Base-by-base conservation (phyloP, 2,113 vertebrate genomes). In the Lycaon pictus region DNA sequence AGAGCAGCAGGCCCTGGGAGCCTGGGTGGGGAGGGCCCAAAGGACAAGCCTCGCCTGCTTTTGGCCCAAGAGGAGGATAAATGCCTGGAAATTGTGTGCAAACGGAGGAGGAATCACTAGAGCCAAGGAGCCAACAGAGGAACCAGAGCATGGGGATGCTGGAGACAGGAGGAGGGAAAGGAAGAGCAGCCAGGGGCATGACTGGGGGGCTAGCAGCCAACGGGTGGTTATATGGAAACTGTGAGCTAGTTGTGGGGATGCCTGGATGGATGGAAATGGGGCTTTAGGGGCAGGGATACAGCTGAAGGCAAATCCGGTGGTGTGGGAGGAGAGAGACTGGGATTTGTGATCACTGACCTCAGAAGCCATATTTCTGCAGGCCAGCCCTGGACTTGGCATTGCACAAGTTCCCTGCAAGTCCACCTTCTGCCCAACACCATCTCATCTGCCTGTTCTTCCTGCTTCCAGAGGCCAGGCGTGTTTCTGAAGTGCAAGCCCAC, bases 1-100 rank as follows among this genome's bases (percentile, higher is more conserved):
- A 58, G 32, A 63, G 11, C 20, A 37, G 69, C n/a, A 74, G 76
- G 67, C n/a, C 37, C 67, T 11, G 7, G 53, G 15, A 92, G 51
- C 65, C 86, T 93, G 77, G 48, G 82, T 23, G 25, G 72, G 72
- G 91, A 93, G 55, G 74, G 51, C 88, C 60, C 15, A 53, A 72
- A 95, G 85, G 63, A 90, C 35, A 84, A 58, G 77, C 9, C 37
- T 74, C 1, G 0, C 69, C 67, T n/a, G 11, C 76, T 90, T 97
- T 93, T 95, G 88, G 60, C 55, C 62, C 62, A 86, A 35, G 62
- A 97, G 43, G 93, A 96, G 13, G 10, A 63, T 72, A 67, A 96
- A 84, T 1, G 53, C 91, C 82, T 97, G 88, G 85, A 96, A 97
- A 97, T 60, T 86, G 62, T 93, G 55, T 89, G 62, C 74, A 91